Evolutionary conservation across 2,797 vertebrate species (phyloP), one percentile per base, ranked within the genome.

Genomic region (Periparus ater): DNA sequence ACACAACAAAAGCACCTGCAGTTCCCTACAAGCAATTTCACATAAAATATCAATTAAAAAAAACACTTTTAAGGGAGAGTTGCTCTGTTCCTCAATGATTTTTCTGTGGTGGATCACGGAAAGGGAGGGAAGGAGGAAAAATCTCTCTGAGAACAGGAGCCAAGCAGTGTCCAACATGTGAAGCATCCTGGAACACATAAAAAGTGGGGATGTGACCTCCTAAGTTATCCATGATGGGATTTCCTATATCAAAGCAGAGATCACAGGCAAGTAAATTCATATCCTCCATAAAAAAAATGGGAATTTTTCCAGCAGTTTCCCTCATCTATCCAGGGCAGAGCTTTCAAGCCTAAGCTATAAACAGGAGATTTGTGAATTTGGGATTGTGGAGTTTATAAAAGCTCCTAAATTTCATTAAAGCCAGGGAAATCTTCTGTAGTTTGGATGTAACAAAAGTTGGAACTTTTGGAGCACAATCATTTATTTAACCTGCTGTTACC

Each of bases 231-330:
- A 3, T 20, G 65, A 61, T 91, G 86, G 68, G 75, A 94, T 94
- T 96, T 66, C 60, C 77, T 60, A 11, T 85, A 91, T 94, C 93
- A 96, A 94, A 96, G 92, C 81, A 74, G 84, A 88, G 72, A 89
- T 92, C 86, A 79, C 72, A 71, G 84, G 68, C 58, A 26, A 77
- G 51, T 48, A 76, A 82, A 67, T 38, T 91, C 92, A 89, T 70
- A 89, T 91, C 92, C 80, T 86, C 80, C 62, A 25, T 75, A 68
- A 93, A 68, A 70, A 82, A 86, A 75, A 74, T 21, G 15, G 75
- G 89, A 91, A 51, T 68, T 80, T 85, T 87, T 92, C 91, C 72
- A 82, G 47, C 8, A 47, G 38, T 63, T 55, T 73, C 50, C 50
- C 60, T 32, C 70, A 7, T 50, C 66, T 45, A 16, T 48, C 13